Evolutionary conservation across 2,888 invertebrate species (phyloP).

Genomic region (Parthenolecanium corni): DNA sequence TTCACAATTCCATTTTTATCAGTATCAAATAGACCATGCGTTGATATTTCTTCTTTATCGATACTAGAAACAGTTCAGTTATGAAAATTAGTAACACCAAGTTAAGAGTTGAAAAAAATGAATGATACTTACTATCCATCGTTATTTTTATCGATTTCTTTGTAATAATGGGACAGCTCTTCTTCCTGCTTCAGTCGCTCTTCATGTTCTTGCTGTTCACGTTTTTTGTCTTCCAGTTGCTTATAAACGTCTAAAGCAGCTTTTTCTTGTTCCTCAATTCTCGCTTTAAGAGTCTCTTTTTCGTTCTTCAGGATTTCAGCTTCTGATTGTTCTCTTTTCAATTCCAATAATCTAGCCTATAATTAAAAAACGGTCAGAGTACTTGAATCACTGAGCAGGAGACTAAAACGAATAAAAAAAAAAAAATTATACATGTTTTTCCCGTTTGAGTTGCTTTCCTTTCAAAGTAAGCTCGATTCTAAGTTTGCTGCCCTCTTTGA

Average conservation of each 20-base stretch:
- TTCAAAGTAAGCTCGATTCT: constrained; percentile 60
- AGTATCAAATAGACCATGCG: constrained; percentile 68
- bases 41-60: constrained; percentile 55
- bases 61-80: constrained; percentile 41
- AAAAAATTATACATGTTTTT: constrained; percentile 44
- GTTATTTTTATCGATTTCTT: constrained; percentile 64
- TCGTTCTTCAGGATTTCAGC: constrained; percentile 70
- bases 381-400: neutral
- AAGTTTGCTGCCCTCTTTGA: constrained; percentile 66
- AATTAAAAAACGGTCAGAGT: neutral
- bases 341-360: constrained; percentile 10
- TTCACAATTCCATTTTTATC: constrained; percentile 80
- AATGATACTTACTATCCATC: constrained; percentile 46
- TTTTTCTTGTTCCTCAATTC: constrained; percentile 60
- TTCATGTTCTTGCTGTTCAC: constrained; percentile 46
- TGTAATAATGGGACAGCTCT: constrained; percentile 64
- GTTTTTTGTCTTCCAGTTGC: constrained; percentile 39
- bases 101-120: neutral
- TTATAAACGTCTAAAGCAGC: constrained; percentile 62
- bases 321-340: constrained; percentile 52
- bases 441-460: constrained; percentile 61
- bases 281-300: constrained; percentile 58
- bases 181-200: constrained; percentile 46
- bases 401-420: no score
- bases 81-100: neutral